Evolutionary conservation across 2,113 vertebrate genomes (phyloP).

Genomic region (Oenanthe oenanthe): DNA sequence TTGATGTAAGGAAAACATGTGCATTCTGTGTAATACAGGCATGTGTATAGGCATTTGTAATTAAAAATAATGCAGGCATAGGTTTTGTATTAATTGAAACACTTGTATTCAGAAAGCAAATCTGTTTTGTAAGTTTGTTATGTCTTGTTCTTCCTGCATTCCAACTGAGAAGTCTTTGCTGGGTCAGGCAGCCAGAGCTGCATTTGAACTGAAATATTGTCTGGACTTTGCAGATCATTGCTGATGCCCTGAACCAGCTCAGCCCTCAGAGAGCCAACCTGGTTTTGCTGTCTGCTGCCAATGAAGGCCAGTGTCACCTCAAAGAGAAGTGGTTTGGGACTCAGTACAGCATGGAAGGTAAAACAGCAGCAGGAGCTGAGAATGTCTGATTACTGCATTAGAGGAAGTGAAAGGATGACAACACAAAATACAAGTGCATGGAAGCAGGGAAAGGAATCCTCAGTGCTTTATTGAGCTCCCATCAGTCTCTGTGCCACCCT

Average conservation of each 20-base stretch:
- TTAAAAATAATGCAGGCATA: not conserved
- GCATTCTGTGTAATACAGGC: not conserved
- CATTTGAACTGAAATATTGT: not conserved
- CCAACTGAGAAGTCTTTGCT: not conserved
- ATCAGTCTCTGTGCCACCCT: not conserved
- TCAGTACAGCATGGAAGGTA: constrained; percentile 93
- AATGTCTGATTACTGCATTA: not conserved
- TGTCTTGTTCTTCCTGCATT: not conserved
- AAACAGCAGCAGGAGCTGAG: not conserved
- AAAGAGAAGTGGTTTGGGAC: constrained; percentile 97
- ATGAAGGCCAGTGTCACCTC: constrained; percentile 89
- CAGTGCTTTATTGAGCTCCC: not conserved
- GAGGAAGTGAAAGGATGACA: not conserved
- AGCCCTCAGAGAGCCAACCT: constrained; percentile 91
- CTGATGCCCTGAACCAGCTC: constrained; percentile 84
- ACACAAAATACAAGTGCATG: not conserved
- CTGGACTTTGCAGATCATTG: constrained; percentile 83
- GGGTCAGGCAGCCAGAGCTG: not conserved
- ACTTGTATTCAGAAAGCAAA: not conserved
- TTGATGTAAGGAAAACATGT: not conserved
- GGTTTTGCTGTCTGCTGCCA: constrained; percentile 90
- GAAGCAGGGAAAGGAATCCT: not conserved
- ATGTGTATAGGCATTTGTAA: not conserved
- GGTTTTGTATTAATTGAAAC: not conserved
- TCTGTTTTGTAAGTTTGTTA: not conserved